These are phyloP conservation scores for Anguilla rostrata DNA, from an alignment of 2,113 vertebrate genomes.

Conservation along the genomic window DNA sequence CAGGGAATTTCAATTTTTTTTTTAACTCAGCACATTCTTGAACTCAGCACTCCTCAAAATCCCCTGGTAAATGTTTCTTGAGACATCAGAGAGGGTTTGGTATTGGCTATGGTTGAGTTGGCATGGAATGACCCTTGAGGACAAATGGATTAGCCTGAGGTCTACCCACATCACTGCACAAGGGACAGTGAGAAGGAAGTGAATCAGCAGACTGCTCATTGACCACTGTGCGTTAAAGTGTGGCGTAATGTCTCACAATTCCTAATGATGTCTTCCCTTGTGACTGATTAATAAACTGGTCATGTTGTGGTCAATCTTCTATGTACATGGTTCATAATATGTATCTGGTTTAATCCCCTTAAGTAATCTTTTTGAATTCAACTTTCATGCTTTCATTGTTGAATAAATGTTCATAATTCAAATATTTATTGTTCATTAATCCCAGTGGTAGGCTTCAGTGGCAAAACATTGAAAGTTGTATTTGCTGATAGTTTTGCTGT, in stretches of 20 bases:
- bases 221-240: neutral
- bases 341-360: neutral
- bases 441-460: neutral
- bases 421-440: neutral
- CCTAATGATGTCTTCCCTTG: neutral
- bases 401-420: too few species aligned
- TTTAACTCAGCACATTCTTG: too few species aligned
- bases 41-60: neutral
- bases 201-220: neutral
- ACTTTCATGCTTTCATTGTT: neutral
- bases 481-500: too few species aligned
- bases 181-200: neutral
- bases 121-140: conserved; percentile 21
- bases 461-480: too few species aligned
- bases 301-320: neutral
- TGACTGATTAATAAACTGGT: neutral
- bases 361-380: neutral
- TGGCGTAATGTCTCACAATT: neutral
- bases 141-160: conserved; percentile 36
- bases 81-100: neutral
- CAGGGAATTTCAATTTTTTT: neutral
- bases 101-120: neutral
- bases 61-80: neutral
- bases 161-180: conserved; percentile 3
- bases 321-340: neutral